These are phyloP conservation scores for Pygocentrus nattereri DNA, from an alignment of 2,797 vertebrate species.

Conservation along the genomic window DNA sequence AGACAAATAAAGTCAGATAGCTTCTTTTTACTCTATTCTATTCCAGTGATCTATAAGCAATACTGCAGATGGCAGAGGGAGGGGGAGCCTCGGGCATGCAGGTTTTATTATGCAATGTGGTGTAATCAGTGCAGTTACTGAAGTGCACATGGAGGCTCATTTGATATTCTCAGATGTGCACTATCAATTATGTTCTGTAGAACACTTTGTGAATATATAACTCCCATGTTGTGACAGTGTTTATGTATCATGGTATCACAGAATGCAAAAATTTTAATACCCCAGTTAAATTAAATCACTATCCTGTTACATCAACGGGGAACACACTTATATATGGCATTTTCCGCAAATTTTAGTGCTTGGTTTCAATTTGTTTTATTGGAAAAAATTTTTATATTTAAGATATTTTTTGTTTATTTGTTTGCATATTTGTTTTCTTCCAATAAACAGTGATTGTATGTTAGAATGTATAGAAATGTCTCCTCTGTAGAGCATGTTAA, in stretches of 20 bases:
- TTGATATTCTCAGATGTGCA: not conserved
- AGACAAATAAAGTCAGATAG: not conserved
- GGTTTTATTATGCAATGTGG: slow-evolving; percentile 13
- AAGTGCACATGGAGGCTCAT: not conserved
- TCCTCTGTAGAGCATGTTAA: no score
- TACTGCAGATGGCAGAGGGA: not conserved
- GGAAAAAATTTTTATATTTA: no score
- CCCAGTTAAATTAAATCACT: no score
- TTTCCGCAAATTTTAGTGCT: no score
- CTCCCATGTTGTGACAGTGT: not conserved
- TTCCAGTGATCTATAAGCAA: slow-evolving; percentile 14
- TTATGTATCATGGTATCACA: not conserved
- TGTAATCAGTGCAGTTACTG: slow-evolving; percentile 11
- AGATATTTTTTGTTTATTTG: no score
- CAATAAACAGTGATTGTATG: no score
- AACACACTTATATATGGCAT: no score
- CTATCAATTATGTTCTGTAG: not conserved
- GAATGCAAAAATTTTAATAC: not conserved
- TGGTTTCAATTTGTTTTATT: no score
- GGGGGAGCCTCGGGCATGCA: not conserved
- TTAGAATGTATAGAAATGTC: no score
- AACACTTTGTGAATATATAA: not conserved
- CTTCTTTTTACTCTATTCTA: slow-evolving; percentile 5
- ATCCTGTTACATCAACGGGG: no score
- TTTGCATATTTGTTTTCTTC: no score